Conservation (phyloP, 2,113 vertebrate genomes). For the Oenanthe melanoleuca region DNA sequence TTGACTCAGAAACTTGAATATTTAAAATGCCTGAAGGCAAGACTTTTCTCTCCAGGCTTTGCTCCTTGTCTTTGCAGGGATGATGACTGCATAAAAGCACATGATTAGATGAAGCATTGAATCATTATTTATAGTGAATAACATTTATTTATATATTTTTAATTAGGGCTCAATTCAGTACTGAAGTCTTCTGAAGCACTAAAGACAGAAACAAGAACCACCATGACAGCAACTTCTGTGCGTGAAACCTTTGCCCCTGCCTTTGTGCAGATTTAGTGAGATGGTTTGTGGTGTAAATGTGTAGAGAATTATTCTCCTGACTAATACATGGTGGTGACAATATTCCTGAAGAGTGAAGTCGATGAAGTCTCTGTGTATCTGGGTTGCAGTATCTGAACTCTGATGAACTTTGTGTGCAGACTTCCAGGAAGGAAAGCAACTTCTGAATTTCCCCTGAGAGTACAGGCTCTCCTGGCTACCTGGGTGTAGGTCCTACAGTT, state of each 20-base stretch:
- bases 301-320: neutral
- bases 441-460: neutral
- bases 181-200: neutral
- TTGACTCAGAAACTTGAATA: neutral
- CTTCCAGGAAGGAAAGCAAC: neutral
- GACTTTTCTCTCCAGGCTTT: conserved; percentile 25
- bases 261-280: neutral
- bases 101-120: neutral
- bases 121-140: neutral
- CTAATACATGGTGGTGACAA: fast-evolving
- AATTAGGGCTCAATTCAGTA: neutral
- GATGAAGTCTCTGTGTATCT: neutral
- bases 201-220: neutral
- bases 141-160: conserved; percentile 20
- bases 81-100: neutral
- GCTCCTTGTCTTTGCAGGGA: neutral
- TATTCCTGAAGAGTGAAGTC: fast-evolving
- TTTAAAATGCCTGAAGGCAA: conserved; percentile 32
- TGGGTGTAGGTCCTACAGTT: neutral
- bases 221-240: neutral
- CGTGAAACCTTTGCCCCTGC: neutral
- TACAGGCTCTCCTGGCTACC: neutral
- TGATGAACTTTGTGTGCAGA: neutral
- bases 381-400: neutral
- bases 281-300: neutral